Evolutionary conservation across 2,113 vertebrate species (phyloP).

Genomic region (Zeus faber): DNA sequence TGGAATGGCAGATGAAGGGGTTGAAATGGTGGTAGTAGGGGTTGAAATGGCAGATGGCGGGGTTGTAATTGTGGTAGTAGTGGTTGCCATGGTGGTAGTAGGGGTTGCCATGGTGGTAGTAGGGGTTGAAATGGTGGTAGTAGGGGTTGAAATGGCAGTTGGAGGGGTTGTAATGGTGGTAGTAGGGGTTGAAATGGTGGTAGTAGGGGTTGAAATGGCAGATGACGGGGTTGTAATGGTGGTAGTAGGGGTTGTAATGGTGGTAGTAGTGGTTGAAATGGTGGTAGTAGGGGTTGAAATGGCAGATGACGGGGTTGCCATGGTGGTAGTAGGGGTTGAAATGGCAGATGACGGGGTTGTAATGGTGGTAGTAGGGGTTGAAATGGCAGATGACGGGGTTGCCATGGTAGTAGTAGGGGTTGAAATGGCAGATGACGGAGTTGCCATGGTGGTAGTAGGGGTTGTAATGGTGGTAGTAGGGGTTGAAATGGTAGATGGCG

Average conservation of each 20-base stretch:
- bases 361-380: background rate
- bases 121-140: background rate
- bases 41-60: background rate
- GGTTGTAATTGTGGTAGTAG: background rate
- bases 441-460: background rate
- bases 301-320: no score
- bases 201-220: background rate
- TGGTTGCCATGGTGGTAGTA: background rate
- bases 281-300: background rate
- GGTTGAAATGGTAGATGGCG: slow-evolving; percentile 1
- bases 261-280: background rate
- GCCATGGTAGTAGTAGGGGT: background rate
- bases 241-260: background rate
- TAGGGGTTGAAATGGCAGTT: background rate
- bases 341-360: background rate
- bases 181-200: background rate
- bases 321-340: background rate
- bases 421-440: background rate
- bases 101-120: background rate
- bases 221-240: background rate
- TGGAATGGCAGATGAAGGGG: background rate
- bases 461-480: background rate
- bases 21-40: background rate
- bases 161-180: background rate
- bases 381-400: background rate